These are phyloP conservation scores for Eunapius fragilis DNA, from an alignment of 37 sponge, comb jelly and placozoan species.

Conservation along the genomic window DNA sequence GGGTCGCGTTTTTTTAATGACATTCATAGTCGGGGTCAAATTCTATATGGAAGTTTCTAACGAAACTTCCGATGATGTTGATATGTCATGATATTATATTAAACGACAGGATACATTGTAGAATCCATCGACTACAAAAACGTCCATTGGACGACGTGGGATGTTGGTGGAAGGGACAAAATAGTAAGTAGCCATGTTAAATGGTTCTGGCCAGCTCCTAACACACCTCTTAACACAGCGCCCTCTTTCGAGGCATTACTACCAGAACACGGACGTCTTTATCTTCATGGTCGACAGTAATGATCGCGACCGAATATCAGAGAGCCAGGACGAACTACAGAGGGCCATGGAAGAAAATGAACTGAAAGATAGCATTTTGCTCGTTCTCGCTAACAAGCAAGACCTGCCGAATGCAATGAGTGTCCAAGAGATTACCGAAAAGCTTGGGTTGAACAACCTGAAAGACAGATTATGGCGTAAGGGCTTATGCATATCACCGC, in stretches of 20 bases:
- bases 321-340: conserved; percentile 63
- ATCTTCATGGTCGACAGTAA: conserved; percentile 91
- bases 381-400: conserved; percentile 94
- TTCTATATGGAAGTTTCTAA: too few species aligned
- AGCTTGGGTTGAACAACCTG: conserved; percentile 40
- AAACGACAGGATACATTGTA: conserved; percentile 52
- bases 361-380: conserved; percentile 38
- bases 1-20: too few species aligned
- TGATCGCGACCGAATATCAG: conserved; percentile 77
- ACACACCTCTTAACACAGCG: conserved; percentile 27
- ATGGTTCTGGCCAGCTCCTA: neutral
- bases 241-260: conserved; percentile 91
- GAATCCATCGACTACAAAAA: conserved; percentile 66
- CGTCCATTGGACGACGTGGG: conserved; percentile 71
- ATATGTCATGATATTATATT: too few species aligned
- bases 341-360: conserved; percentile 65
- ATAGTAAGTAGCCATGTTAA: conserved; percentile 72
- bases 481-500: neutral
- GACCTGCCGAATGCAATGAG: conserved; percentile 90
- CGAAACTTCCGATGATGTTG: too few species aligned
- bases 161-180: conserved; percentile 62
- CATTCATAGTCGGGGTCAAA: too few species aligned
- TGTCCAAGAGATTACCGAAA: conserved; percentile 22
- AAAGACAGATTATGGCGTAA: conserved; percentile 45
- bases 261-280: conserved; percentile 76